phyloP scores from a whole-genome alignment of 2,797 vertebrate species.

The Astyanax mexicanus region DNA sequence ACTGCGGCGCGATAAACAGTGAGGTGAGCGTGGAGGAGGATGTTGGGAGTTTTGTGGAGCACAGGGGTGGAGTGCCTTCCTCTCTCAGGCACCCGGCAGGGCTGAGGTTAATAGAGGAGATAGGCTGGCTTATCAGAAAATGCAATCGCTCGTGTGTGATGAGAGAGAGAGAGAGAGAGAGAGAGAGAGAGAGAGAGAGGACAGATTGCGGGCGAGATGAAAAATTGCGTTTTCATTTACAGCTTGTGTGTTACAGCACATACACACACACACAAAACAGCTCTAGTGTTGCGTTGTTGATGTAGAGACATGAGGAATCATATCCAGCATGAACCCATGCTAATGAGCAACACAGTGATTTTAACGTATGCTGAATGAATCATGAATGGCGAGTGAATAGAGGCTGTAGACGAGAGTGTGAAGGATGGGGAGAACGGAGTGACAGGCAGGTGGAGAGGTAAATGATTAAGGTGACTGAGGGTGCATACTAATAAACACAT shows the following conservation, averaged over 20 bases:
- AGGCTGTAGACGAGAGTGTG: slow-evolving; percentile 25
- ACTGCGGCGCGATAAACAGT: neutral
- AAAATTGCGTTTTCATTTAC: slow-evolving; percentile 48
- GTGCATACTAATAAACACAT: slow-evolving; percentile 12
- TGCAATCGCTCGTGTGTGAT: slow-evolving; percentile 56
- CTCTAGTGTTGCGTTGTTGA: slow-evolving; percentile 23
- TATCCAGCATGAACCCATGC: slow-evolving; percentile 38
- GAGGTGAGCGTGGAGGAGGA: slow-evolving; percentile 26
- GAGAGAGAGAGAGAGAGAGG: slow-evolving; percentile 30
- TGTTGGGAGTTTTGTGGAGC: neutral
- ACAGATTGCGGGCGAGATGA: slow-evolving; percentile 46
- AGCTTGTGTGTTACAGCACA: slow-evolving; percentile 34
- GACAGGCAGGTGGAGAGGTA: slow-evolving; percentile 22
- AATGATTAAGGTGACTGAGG: slow-evolving; percentile 44
- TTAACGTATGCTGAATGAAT: slow-evolving; percentile 43
- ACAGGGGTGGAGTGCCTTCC: slow-evolving; percentile 19
- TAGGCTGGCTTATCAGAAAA: slow-evolving; percentile 62
- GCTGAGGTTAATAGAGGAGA: slow-evolving; percentile 54
- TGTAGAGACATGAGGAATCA: slow-evolving; percentile 27
- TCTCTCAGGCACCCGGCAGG: slow-evolving; percentile 36
- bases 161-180: slow-evolving; percentile 39
- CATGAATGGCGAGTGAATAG: slow-evolving; percentile 32
- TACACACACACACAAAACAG: slow-evolving; percentile 4
- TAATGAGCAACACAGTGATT: slow-evolving; percentile 49
- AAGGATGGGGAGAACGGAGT: slow-evolving; percentile 4